Base-by-base conservation (phyloP, 2,888 invertebrate genomes). In the Cloeon dipterum region DNA sequence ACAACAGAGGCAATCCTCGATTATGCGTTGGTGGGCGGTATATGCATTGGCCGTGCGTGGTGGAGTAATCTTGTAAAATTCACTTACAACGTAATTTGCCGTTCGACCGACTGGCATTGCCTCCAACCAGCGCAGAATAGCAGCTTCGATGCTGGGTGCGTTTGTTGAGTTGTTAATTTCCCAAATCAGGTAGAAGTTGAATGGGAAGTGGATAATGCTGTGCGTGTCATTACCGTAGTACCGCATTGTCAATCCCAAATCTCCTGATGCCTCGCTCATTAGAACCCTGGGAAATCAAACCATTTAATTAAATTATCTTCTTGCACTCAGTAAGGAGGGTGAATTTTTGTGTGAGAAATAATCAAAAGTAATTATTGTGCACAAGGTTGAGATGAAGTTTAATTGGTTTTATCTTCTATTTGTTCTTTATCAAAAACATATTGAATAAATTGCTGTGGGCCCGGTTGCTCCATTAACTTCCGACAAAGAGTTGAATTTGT, bases 191-290 rank as follows among this genome's bases (percentile, higher is more conserved):
- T 68, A 62, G 51, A 82, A 82, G 53, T 85, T 83, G 50, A 81
- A 81, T 1, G 81, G 74, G 51, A 83, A 68, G 40, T 82, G 74
- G 3, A 74, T 64, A 11, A 79, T 76, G 21, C 57, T 51, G 49
- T 41, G 58, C 3, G 50, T 38, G 42, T 59, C 61, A 7, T 63
- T 59, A 3, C 67, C 66, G 47, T 76, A 83, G 51, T 73, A 83
- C 33, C 55, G 63, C 58, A 74, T 66, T 1, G 69, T 67, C 1
- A 62, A 51, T 25, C 65, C 55, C 18, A 71, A 56, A 38, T 59
- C 61, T 0, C 71, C 64, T 46, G 78, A 78, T 0, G 71, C 74
- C 56, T 83, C 83, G 1, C 74, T 72, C 70, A 83, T 71, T 63
- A 82, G 65, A 1, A 82, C 65, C 39, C 67, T 65, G 50, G 11